Percentiles rank a stretch among this genome's conserved stretches.
phyloP scores from a whole-genome alignment of 2,888 invertebrate genomes.

The Crocallis elinguaria region DNA sequence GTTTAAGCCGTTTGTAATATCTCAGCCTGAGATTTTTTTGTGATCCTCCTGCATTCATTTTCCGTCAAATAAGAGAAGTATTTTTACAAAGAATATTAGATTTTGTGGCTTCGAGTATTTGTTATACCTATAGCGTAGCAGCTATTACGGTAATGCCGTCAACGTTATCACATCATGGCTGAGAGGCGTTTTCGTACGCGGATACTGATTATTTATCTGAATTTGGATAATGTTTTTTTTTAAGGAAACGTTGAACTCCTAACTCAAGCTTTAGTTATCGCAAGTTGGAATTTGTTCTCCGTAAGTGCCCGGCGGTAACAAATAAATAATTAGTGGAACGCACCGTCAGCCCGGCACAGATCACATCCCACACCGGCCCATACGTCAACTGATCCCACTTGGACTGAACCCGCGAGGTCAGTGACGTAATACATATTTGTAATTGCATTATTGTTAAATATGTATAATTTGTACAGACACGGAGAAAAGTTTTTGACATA shows the following conservation, averaged over 20 bases:
- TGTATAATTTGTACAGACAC: too few relatives aligned
- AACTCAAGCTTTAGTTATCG: too few relatives aligned
- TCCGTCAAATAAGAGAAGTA: constrained; percentile 12
- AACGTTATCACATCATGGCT: background rate
- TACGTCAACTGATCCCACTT: too few relatives aligned
- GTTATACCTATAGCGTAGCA: constrained; percentile 8
- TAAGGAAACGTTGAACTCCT: too few relatives aligned
- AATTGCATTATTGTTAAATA: too few relatives aligned
- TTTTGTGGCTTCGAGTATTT: constrained; percentile 14
- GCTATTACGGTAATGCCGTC: constrained; percentile 3
- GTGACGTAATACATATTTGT: too few relatives aligned
- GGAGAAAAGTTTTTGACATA: too few relatives aligned
- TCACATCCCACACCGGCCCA: constrained; percentile 1
- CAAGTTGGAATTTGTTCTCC: too few relatives aligned
- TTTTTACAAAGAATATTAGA: constrained; percentile 22
- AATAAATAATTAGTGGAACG: constrained; percentile 18
- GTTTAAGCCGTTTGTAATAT: constrained; percentile 5
- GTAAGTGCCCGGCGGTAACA: background rate
- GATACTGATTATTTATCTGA: constrained; percentile 5
- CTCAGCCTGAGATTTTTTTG: constrained; percentile 8
- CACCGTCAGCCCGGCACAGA: constrained; percentile 9
- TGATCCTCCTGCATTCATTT: constrained; percentile 5
- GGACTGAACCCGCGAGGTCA: too few relatives aligned
- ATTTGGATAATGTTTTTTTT: too few relatives aligned
- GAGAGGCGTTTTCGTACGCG: constrained; percentile 7